Evolutionary conservation across 2,888 invertebrate species (phyloP).

Genomic region (Agrilus cyanescens): DNA sequence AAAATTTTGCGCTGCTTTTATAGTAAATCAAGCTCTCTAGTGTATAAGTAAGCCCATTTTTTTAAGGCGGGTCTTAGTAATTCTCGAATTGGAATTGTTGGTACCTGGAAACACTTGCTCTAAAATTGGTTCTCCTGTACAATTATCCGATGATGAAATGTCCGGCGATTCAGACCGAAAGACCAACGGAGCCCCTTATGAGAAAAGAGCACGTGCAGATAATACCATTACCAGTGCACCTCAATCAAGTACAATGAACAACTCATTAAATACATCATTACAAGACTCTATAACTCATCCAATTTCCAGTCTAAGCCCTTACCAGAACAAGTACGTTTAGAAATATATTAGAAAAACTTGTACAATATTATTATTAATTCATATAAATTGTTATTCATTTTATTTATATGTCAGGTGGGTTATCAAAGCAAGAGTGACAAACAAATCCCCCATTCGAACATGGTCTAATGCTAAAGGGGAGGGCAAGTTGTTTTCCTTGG

Average conservation of each 20-base stretch:
- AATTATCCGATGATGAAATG: constrained; percentile 25
- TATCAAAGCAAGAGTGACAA: constrained; percentile 78
- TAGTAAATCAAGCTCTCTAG: no score
- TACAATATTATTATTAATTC: no score
- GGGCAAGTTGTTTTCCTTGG: constrained; percentile 87
- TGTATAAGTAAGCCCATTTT: no score
- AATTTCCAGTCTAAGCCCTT: constrained; percentile 80
- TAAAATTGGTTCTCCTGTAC: constrained; percentile 69
- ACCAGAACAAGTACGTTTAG: constrained; percentile 68
- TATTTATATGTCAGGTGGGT: constrained; percentile 56
- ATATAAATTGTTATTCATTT: background rate
- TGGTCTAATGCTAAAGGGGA: constrained; percentile 91
- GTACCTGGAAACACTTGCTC: constrained; percentile 60
- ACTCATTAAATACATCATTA: constrained; percentile 16
- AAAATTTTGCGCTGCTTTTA: background rate
- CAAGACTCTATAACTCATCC: constrained; percentile 49
- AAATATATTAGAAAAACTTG: no score
- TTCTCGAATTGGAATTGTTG: constrained; percentile 66
- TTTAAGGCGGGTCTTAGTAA: constrained; percentile 70
- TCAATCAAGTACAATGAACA: background rate
- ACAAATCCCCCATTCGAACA: constrained; percentile 66
- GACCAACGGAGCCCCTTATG: background rate
- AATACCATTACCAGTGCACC: background rate
- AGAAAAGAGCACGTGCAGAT: background rate
- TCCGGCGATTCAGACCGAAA: constrained; percentile 3